Percentiles rank a stretch among this genome's conserved stretches.
Evolutionary conservation across 2,888 invertebrate species (phyloP).

Genomic region (Mimas tiliae): DNA sequence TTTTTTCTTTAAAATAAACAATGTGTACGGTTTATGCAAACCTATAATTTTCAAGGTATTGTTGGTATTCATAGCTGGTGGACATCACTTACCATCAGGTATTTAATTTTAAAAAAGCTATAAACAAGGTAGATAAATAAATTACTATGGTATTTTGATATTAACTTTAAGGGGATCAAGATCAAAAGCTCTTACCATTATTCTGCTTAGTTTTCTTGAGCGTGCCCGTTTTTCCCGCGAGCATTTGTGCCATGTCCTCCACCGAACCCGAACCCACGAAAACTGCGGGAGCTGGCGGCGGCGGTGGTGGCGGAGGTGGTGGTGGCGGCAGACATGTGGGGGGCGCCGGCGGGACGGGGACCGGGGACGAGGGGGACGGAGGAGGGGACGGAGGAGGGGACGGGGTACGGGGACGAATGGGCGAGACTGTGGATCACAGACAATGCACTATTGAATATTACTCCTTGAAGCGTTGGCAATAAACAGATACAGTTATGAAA

Average conservation of each 20-base stretch:
- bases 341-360: constrained; percentile 40
- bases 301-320: constrained; percentile 52
- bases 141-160: too few species aligned
- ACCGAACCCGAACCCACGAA: constrained; percentile 44
- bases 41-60: too few species aligned
- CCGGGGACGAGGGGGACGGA: constrained; percentile 34
- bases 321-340: constrained; percentile 38
- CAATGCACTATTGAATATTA: too few species aligned
- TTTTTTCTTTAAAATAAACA: too few species aligned
- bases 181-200: constrained; percentile 64
- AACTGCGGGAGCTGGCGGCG: constrained; percentile 73
- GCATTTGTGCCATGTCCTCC: constrained; percentile 84
- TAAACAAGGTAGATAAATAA: too few species aligned
- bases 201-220: constrained; percentile 81
- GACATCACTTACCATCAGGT: too few species aligned
- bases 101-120: too few species aligned
- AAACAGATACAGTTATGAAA: too few species aligned
- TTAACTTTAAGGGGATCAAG: too few species aligned
- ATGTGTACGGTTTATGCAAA: too few species aligned
- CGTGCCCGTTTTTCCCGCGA: constrained; percentile 83
- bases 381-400: constrained; percentile 34
- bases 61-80: too few species aligned
- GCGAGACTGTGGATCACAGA: not conserved
- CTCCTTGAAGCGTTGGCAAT: too few species aligned
- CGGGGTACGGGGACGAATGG: constrained; percentile 27